Evolutionary conservation across 2,797 vertebrate species (phyloP).

Genomic region (Squalus acanthias): DNA sequence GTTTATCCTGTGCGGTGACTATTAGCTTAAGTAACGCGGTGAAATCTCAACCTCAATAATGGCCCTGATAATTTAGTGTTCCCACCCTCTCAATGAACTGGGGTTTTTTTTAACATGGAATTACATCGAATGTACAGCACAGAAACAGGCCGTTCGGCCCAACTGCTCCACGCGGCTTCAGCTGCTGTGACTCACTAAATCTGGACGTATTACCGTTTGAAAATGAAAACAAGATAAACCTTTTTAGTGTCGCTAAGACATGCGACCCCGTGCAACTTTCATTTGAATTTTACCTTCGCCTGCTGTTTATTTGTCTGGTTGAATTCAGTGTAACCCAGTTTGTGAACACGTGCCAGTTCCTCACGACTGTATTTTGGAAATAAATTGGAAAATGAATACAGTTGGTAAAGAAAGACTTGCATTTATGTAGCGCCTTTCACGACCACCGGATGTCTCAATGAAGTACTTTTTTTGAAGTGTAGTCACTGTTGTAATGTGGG

Average conservation of each 20-base stretch:
- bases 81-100: background rate
- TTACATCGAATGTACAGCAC: background rate
- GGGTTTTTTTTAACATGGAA: background rate
- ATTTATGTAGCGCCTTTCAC: too few relatives aligned
- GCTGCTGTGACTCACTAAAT: background rate
- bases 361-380: constrained; percentile 18
- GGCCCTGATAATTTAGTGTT: background rate
- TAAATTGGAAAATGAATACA: background rate
- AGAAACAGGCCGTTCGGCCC: background rate
- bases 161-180: background rate
- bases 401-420: background rate
- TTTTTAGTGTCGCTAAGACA: background rate
- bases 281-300: background rate
- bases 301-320: background rate
- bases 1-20: background rate
- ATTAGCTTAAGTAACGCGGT: background rate
- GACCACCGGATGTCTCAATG: too few relatives aligned
- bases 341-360: background rate
- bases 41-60: background rate
- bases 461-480: too few relatives aligned
- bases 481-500: too few relatives aligned
- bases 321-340: background rate
- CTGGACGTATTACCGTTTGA: background rate
- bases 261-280: background rate
- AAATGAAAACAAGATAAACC: background rate